Evolutionary conservation across 2,797 vertebrate species (phyloP), one percentile per base, ranked within the genome.

Genomic region (Allobates femoralis): DNA sequence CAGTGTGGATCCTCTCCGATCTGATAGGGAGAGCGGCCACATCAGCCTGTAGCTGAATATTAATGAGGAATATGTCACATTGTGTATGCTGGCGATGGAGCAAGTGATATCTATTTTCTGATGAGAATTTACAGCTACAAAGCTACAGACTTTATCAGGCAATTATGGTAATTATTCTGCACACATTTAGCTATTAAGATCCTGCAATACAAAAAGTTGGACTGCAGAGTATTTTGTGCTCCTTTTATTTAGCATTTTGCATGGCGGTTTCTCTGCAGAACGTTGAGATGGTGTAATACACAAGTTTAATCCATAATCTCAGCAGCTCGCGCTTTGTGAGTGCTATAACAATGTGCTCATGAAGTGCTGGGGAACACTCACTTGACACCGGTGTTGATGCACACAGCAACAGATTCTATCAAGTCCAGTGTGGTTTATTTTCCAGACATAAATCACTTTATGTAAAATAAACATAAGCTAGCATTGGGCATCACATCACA

Each of bases 151-250:
- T 23, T 58, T 34, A 5, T 78, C 76, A 37, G 28, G 55, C 75
- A 78, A 78, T 78, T 78, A 58, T 34, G 28, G 37, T 37, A 78
- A 78, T 58, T 78, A 23, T 56, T 77, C 75, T 14, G 21, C 53
- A 60, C 53, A 58, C 76, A 34, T 78, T 78, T 58, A 58, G 76
- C 76, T 58, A 78, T 78, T 78, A 30, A 78, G 53, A 58, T 58
- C 21, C 19, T 58, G 30, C 55, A 78, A n/a, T 37, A 32, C 76
- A 37, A 23, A 34, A 78, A 50, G 1, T 16, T 10, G 46, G 37
- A 5, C 5, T 15, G 14, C 4, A 50, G 50, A 73, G 69, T 26
- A 1, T 56, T 78, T 11, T n/a, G 18, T 11, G 7, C 4, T 1
- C 18, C n/a, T 55, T 55, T 77, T 73, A 21, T 41, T 12, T 11